Evolutionary conservation across 2,888 invertebrate species (phyloP).

Genomic region (Machimus rusticus): DNA sequence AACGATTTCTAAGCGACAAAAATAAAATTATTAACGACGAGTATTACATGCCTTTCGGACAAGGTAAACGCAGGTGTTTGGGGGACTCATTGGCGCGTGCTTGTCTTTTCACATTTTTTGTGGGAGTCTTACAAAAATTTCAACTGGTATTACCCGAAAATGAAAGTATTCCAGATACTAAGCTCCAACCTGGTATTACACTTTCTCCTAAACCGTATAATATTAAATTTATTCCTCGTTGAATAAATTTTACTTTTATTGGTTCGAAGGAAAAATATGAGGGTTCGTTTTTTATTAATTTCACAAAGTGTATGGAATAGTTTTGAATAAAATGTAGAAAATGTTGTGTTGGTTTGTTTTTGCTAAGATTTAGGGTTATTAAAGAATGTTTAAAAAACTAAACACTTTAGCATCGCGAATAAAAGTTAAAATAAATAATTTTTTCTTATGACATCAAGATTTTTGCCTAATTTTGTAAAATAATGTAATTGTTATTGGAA

Average conservation of each 20-base stretch:
- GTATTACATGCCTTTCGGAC: conserved; percentile 60
- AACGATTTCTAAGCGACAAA: conserved; percentile 67
- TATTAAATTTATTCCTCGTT: conserved; percentile 55
- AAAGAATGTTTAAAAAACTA: no score
- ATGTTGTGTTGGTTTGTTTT: no score
- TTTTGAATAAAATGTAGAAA: no score
- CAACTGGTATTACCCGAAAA: conserved; percentile 62
- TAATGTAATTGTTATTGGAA: background rate
- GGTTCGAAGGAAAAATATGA: background rate
- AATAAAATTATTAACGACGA: conserved; percentile 55
- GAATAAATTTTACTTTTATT: background rate
- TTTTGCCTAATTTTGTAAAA: background rate
- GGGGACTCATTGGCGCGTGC: conserved; percentile 71
- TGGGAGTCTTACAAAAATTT: conserved; percentile 68
- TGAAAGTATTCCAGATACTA: conserved; percentile 60
- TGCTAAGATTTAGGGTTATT: no score
- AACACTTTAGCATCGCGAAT: no score
- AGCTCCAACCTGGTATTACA: conserved; percentile 66
- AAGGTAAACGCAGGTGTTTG: conserved; percentile 71
- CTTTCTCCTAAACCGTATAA: conserved; percentile 67
- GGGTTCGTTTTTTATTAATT: background rate
- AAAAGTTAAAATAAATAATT: no score
- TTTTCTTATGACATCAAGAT: background rate
- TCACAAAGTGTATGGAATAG: background rate
- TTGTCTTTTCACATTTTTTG: conserved; percentile 70